Base-by-base conservation (phyloP, 2,888 invertebrate genomes). In the Neoaliturus tenellus region DNA sequence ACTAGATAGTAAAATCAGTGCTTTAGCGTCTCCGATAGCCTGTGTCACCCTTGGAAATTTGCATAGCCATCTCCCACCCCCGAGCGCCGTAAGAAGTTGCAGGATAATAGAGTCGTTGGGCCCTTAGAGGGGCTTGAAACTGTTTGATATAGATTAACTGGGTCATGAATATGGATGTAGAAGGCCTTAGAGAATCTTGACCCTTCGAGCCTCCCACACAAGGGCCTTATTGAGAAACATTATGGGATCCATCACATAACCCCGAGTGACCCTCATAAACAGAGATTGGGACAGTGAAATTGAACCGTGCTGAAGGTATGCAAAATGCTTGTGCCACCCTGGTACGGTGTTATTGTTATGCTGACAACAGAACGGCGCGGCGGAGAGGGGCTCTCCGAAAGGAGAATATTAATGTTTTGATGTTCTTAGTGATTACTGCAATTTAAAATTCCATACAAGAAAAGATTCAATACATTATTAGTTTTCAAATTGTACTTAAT, bases 81-180 rank as follows among this genome's bases (percentile, higher is more conserved):
- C 41, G 23, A 20, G 23, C 23, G 51, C 23, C 20, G 51, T 23
- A 51, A 25, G 71, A 35, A 23, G 41, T 39, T 39, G 39, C 23
- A 25, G 41, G 33, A 25, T 39, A 71, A 71, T 39, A 71, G 39
- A 71, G 71, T 39, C 71, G 39, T 71, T 39, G 35, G 71, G 41
- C 20, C 20, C 39, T 71, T 28, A 23, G 23, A 71, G 71, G 71
- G 20, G 20, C 71, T 71, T 71, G n/a, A 71, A 23, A 71, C 71
- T 39, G 71, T 41, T 71, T 39, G 39, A 35, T 33, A 35, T 33
- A 71, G 39, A 71, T 71, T 71, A 51, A 71, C 71, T 71, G 23
- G n/a, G 33, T 23, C 41, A 71, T 71, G 71, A 71, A 71, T 71
- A 71, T 71, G 71, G 39, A 71, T 71, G 71, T 39, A 6, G 39